Percentiles rank a stretch among this genome's conserved stretches.
Evolutionary conservation across 1,140 invertebrate genomes (phyloP).

Genomic region (Neomicropteryx cornuta): DNA sequence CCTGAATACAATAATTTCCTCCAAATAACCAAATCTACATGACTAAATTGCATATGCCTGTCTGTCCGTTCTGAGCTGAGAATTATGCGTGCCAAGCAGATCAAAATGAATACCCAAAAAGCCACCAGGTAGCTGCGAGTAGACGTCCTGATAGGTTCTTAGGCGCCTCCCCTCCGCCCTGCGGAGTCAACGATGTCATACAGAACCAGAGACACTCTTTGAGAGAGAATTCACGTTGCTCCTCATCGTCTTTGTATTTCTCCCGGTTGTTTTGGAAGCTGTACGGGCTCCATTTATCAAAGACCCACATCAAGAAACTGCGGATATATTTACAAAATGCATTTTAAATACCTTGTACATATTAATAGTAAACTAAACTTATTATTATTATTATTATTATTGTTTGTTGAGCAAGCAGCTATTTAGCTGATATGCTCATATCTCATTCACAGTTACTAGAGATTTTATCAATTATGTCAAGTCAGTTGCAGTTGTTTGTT

Average conservation of each 20-base stretch:
- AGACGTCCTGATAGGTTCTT: slow-evolving; percentile 87
- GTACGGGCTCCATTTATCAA: slow-evolving; percentile 93
- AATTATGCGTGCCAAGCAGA: too few species aligned
- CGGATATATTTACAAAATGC: slow-evolving; percentile 13
- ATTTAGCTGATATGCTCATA: too few species aligned
- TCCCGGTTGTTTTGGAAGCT: slow-evolving; percentile 91
- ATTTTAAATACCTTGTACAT: not conserved
- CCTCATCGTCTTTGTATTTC: slow-evolving; percentile 87
- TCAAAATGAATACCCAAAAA: slow-evolving; percentile 80
- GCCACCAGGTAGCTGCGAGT: slow-evolving; percentile 94
- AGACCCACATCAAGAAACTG: slow-evolving; percentile 89
- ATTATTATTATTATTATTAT: too few species aligned
- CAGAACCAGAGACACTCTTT: slow-evolving; percentile 98
- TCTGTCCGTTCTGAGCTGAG: too few species aligned
- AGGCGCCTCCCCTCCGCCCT: slow-evolving; percentile 93
- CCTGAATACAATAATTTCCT: too few species aligned
- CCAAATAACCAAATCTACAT: too few species aligned
- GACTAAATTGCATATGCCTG: too few species aligned
- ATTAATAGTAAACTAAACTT: not conserved
- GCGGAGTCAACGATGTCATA: slow-evolving; percentile 94
- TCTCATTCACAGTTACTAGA: too few species aligned
- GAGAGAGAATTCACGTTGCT: slow-evolving; percentile 89
- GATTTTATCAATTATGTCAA: too few species aligned
- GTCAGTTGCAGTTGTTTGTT: too few species aligned
- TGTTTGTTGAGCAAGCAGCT: too few species aligned